Base-by-base conservation (phyloP, 2,888 invertebrate species). In the Ennomos quercinarius region DNA sequence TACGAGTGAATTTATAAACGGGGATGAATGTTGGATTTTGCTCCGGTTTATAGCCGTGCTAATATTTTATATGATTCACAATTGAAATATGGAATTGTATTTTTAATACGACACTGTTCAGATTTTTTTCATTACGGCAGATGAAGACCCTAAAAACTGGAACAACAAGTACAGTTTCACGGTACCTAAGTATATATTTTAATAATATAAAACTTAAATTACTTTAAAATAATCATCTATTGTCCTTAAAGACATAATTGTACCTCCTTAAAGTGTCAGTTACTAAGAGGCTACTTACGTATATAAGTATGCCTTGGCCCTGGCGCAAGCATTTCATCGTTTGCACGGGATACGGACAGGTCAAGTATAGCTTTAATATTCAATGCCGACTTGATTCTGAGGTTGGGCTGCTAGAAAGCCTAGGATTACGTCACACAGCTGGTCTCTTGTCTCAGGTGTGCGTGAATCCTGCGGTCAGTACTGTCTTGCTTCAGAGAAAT, bases 341-440 rank as follows among this genome's bases (percentile, higher is more conserved):
- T 42, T 11, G 17, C 34, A 48, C 11, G 12, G 45, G n/a, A 37
- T 9, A 54, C 55, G 38, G 37, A 34, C 13, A 40, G 34, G 8
- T 34, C 37, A 41, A 34, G 36, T 12, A n/a, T n/a, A 42, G 51
- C 38, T 39, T 55, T 50, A 61, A 51, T 52, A 61, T 61, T 56
- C 49, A 55, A 47, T n/a, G 17, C 41, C 39, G 40, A 55, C 55
- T 60, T 55, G 53, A 64, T 59, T 64, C 48, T 59, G 60, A 61
- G 64, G 62, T 67, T 52, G 57, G 54, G 48, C 66, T 53, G 66
- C 54, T 58, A 66, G 61, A 59, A 70, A 71, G 69, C 66, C 68
- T 57, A 66, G 64, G 72, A 68, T 72, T 73, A 74, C 68, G 69
- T 66, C 68, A 68, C 66, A 66, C 76, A 75, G 73, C 66, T 63